Percentiles rank a stretch among this genome's conserved stretches.
These are phyloP conservation scores for Coregonus sp. DNA, from an alignment of 2,797 vertebrate genomes.

Conservation along the genomic window DNA sequence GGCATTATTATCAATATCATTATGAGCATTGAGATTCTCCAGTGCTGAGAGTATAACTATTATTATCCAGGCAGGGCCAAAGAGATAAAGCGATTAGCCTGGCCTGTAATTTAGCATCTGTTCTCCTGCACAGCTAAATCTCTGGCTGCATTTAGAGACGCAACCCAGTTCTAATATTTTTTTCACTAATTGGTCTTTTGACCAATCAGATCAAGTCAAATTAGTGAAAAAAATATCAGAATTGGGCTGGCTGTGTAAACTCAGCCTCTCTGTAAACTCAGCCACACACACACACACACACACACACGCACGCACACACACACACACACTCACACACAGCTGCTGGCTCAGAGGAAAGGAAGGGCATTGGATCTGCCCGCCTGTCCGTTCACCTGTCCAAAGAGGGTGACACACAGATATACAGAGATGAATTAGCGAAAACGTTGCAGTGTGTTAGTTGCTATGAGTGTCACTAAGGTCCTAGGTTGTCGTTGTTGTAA, in stretches of 20 bases:
- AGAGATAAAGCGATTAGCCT: constrained; percentile 53
- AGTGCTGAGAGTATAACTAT: constrained; percentile 55
- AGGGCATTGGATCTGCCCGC: constrained; percentile 8
- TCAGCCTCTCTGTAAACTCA: not conserved
- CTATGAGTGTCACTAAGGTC: constrained; percentile 19
- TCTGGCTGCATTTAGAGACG: not conserved
- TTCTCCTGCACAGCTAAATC: constrained; percentile 3
- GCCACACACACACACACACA: not conserved
- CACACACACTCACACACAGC: not conserved
- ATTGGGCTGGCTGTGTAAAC: too few species aligned
- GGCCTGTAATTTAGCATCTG: constrained; percentile 78
- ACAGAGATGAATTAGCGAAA: constrained; percentile 39
- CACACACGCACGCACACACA: too few species aligned
- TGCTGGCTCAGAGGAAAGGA: constrained; percentile 10
- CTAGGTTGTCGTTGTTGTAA: constrained; percentile 45
- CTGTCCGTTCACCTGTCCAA: constrained; percentile 5
- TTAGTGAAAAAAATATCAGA: too few species aligned
- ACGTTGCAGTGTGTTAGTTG: constrained; percentile 31
- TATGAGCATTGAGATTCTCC: constrained; percentile 45
- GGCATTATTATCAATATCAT: constrained; percentile 20
- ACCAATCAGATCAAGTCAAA: too few species aligned
- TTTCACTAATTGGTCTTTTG: too few species aligned
- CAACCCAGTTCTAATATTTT: not conserved
- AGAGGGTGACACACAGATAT: constrained; percentile 27
- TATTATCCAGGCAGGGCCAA: constrained; percentile 66